Evolutionary conservation across 2,888 invertebrate genomes (phyloP), one percentile per base, ranked within the genome.

Genomic region (Cryptophagus acutangulus): DNA sequence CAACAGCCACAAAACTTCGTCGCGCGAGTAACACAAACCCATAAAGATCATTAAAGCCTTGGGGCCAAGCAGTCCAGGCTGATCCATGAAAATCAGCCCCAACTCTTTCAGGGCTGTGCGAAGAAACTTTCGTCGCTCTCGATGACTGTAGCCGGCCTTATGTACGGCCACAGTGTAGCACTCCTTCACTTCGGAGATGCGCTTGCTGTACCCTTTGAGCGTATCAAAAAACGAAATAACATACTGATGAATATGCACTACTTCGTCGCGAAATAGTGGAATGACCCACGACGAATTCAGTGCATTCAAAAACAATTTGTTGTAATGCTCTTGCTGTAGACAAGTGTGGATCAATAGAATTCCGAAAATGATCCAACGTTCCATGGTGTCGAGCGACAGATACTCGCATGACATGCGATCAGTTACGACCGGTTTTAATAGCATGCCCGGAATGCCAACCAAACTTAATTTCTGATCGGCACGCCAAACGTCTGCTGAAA

Each of bases 331-430:
- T 45, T 76, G 74, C 58, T 89, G 87, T 25, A 97, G 72, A 69
- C 84, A 83, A 61, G 86, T 87, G 67, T 95, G 93, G 62, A 93
- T 91, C 25, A 97, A 72, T 49, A 94, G 79, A 60, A 94, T 83
- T 0, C 96, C 95, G 69, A 97, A 88, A 54, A 97, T 88, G 16
- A 99, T 87, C 95, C 96, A 99, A 59, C 92, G 81, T 64, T 99
- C 99, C 77, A 99, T 84, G 25, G 82, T 79, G 63, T 99, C 97
- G 43, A 97, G 71, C 1, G 97, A 95, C 35, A 99, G 72, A 69
- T 90, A 97, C 74, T 99, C 99, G 69, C 96, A 97, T 2, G 96
- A 95, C 80, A 96, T 93, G 14, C 88, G 90, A 56, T 95, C 95
- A 0, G 94, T 93, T 56, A 90, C 86, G 0, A 94, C 87, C 2